Evolutionary conservation across 1,140 invertebrate genomes (phyloP), one percentile per base, ranked within the genome.

Genomic region (Rhagoletis pomonella): DNA sequence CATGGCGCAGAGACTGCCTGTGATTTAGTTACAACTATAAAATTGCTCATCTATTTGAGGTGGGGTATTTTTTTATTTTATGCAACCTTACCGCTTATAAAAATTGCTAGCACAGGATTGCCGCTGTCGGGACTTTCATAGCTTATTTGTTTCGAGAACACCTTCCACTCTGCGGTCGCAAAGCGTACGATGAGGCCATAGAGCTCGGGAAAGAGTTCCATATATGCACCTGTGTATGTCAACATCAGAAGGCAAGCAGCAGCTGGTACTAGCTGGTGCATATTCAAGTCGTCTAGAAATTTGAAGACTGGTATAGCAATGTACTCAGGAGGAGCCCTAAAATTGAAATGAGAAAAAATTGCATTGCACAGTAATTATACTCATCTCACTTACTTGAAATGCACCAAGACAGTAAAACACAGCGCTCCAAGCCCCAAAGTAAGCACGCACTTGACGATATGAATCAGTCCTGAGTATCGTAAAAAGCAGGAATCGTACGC

Each of bases 21-120:
- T 19, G 62, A 85, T 10, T 50, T 14, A 29, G 29, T 29, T 29
- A 29, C 29, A 29, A 29, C 29, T 29, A 29, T n/a, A 77, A 50
- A 86, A 86, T n/a, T 29, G 29, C 29, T 29, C 29, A 29, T 29
- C 29, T 29, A 29, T 29, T 1, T 29, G 29, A 29, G 1, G 1
- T 29, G 29, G 29, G 29, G 29, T 29, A 29, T 29, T 29, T 29
- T 29, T 29, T 29, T 29, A 29, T 29, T 29, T 29, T 29, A 29
- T 29, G 0, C 29, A 29, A 29, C 29, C 29, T 29, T 90, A 94
- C 95, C 95, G 88, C 94, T 95, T 84, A 95, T 95, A 89, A 96
- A 96, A 12, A 96, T 95, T 17, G 95, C 95, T 86, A 96, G 90
- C 1, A 96, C 95, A 2, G 95, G 95, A 90, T 95, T 96, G 14